Conservation (phyloP, 1,140 invertebrate species). For the Zelostemma sp. region DNA sequence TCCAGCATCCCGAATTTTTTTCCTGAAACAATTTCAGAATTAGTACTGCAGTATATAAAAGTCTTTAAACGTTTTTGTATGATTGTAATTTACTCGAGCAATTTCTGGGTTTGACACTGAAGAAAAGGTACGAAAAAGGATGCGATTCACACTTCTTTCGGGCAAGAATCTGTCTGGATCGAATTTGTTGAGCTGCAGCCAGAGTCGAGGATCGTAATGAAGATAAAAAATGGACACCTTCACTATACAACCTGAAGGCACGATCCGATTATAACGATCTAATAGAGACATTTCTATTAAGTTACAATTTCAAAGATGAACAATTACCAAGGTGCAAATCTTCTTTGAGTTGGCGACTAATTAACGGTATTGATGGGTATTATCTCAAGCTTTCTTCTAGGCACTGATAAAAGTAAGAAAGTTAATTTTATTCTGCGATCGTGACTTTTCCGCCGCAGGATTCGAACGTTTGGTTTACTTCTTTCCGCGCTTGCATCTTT, state of each 20-base stretch:
- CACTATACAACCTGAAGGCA: slow-evolving; percentile 21
- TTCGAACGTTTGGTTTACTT: slow-evolving; percentile 16
- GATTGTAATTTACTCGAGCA: too few species aligned
- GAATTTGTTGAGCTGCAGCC: slow-evolving; percentile 28
- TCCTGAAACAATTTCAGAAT: too few species aligned
- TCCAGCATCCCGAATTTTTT: too few species aligned
- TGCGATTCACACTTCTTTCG: slow-evolving; percentile 18
- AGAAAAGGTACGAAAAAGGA: not conserved
- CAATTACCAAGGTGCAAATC: slow-evolving; percentile 54
- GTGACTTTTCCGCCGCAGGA: slow-evolving; percentile 16
- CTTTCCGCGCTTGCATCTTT: slow-evolving; percentile 11
- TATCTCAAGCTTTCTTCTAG: slow-evolving; percentile 24
- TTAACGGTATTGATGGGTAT: slow-evolving; percentile 20
- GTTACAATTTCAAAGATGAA: not conserved
- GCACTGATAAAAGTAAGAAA: slow-evolving; percentile 23
- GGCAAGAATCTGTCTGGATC: slow-evolving; percentile 37
- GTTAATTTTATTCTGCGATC: slow-evolving; percentile 10
- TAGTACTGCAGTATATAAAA: too few species aligned
- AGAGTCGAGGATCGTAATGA: slow-evolving; percentile 18
- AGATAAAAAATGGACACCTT: slow-evolving; percentile 12
- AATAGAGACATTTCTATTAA: not conserved
- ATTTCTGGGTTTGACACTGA: not conserved
- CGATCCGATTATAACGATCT: slow-evolving; percentile 15
- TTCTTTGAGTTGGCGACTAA: slow-evolving; percentile 54
- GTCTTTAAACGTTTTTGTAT: too few species aligned